Base-by-base conservation (phyloP, 2,888 invertebrate genomes). In the Drosophila bunnanda region DNA sequence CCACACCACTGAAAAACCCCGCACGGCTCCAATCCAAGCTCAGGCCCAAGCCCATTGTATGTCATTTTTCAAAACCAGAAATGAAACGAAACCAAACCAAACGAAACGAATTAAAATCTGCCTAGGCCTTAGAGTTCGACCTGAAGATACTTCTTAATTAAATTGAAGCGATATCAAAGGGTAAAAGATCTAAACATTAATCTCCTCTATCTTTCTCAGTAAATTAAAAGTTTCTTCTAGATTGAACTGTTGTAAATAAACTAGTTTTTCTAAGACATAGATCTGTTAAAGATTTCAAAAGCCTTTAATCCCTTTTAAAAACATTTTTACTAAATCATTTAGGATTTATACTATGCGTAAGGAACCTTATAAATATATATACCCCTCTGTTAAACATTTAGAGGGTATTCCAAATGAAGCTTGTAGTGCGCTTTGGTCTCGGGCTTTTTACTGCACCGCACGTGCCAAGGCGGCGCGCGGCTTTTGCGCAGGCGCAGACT, bases 41-140 rank as follows among this genome's bases (percentile, higher is more conserved):
- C 39, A 65, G 54, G 43, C 55, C 65, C 41, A 52, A 32, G 66
- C 67, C 82, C 82, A 84, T 87, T 84, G 84, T 83, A 86, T 77
- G 84, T 83, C 79, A 83, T 87, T 83, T 84, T 81, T 87, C 78
- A 78, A 82, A 83, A 83, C 83, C 83, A 87, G 83, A 87, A 87
- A 84, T 87, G 78, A 78, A 87, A 83, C 82, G 68, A 70, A 77
- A 64, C 69, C 41, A 72, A 72, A 46, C 72, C 41, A 58, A 73
- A 73, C 61, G 62, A 52, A 53, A 46, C 66, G 54, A 58, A 65
- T 65, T 65, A 65, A 61, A 64, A 39, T 59, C 58, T n/a, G n/a
- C 48, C 52, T 17, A 7, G 39, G 30, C 6, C 34, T 12, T 3
- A 7, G 12, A 34, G 10, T 3, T 6, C 34, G 43, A 43, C 17